phyloP scores from a whole-genome alignment of 1,140 invertebrate genomes.

The Pachypeltis micranthus region DNA sequence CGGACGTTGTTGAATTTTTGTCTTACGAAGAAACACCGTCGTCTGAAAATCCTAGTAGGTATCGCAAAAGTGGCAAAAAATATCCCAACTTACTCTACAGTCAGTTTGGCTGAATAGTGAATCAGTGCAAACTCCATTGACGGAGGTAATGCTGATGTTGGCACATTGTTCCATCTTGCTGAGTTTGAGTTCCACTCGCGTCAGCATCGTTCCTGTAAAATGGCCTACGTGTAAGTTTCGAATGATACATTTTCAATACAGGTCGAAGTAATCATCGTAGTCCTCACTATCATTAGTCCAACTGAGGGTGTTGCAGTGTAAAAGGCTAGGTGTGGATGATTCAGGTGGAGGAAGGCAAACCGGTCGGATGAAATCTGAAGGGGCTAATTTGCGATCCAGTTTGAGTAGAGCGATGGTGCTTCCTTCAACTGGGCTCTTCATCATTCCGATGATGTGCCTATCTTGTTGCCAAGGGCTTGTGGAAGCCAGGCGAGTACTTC shows the following conservation, averaged over 20 bases:
- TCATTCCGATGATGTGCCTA: slow-evolving; percentile 70
- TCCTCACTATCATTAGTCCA: slow-evolving; percentile 60
- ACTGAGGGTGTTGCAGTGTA: slow-evolving; percentile 67
- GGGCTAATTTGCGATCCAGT: slow-evolving; percentile 57
- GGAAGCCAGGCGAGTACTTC: slow-evolving; percentile 59
- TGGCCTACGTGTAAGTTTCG: too few species aligned
- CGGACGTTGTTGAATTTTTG: too few species aligned
- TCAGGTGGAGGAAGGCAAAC: slow-evolving; percentile 52
- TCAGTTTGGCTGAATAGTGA: slow-evolving; percentile 63
- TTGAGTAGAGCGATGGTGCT: slow-evolving; percentile 70
- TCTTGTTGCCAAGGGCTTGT: slow-evolving; percentile 79
- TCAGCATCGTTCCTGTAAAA: slow-evolving; percentile 50
- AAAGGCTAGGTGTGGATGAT: slow-evolving; percentile 24
- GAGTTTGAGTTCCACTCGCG: slow-evolving; percentile 58
- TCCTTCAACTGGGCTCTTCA: slow-evolving; percentile 78
- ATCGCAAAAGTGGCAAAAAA: background rate
- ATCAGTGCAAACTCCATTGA: slow-evolving; percentile 71
- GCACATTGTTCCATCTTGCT: slow-evolving; percentile 66
- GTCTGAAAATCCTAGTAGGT: too few species aligned
- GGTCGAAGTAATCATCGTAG: too few species aligned
- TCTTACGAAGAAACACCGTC: too few species aligned
- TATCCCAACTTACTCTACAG: slow-evolving; percentile 65
- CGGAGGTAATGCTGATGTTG: slow-evolving; percentile 67
- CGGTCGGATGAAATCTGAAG: slow-evolving; percentile 71
- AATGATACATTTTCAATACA: too few species aligned